Percentiles rank a stretch among this genome's conserved stretches.
Conservation (phyloP, 2,888 invertebrate species). For the Hypomecis atomaria region DNA sequence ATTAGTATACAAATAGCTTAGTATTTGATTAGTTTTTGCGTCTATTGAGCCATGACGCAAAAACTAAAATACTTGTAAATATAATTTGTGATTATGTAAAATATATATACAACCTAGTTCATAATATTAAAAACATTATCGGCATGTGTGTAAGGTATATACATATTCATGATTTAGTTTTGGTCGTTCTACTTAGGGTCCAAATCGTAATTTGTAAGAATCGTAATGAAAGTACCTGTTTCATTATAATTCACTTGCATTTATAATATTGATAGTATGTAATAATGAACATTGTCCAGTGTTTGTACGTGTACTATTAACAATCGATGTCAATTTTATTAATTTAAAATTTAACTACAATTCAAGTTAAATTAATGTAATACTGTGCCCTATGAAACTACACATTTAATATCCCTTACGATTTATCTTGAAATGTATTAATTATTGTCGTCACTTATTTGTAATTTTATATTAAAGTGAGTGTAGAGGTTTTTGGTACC, state of each 20-base stretch:
- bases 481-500: too few relatives aligned
- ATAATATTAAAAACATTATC: not conserved
- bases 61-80: conserved; percentile 55
- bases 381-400: too few relatives aligned
- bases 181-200: conserved; percentile 57
- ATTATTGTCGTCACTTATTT: too few relatives aligned
- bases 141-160: conserved; percentile 12
- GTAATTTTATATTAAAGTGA: too few relatives aligned
- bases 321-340: conserved; percentile 29
- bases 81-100: not conserved
- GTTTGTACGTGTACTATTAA: conserved; percentile 5
- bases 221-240: conserved; percentile 30
- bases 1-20: not conserved
- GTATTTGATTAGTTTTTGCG: conserved; percentile 63
- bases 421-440: too few relatives aligned
- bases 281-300: conserved; percentile 14
- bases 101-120: not conserved
- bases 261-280: conserved; percentile 21
- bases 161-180: conserved; percentile 33
- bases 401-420: too few relatives aligned
- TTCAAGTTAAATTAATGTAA: not conserved
- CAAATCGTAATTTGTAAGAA: conserved; percentile 47
- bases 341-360: not conserved
- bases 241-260: conserved; percentile 34
- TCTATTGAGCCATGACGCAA: conserved; percentile 77